A percentile compares a stretch with the other conserved stretches of the same genome.
Evolutionary conservation across 2,888 invertebrate genomes (phyloP).

Genomic region (Parnassius mnemosyne): DNA sequence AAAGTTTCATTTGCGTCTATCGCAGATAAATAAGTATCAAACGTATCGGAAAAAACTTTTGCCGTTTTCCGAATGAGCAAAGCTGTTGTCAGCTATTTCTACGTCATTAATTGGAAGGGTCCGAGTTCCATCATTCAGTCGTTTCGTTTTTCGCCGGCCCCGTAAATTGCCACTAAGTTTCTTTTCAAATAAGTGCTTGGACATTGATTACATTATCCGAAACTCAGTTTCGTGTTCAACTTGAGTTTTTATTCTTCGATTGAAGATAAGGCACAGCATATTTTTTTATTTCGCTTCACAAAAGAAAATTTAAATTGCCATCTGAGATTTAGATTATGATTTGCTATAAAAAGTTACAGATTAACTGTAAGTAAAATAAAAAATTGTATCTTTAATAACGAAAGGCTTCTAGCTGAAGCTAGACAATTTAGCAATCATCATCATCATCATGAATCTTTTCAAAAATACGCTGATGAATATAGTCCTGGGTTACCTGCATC

Average conservation of each 20-base stretch:
- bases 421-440: too few species aligned
- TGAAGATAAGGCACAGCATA: neutral
- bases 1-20: too few species aligned
- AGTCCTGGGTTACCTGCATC: too few species aligned
- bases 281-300: too few species aligned
- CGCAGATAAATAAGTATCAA: neutral
- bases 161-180: constrained; percentile 14
- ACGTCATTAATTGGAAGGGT: neutral
- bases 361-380: too few species aligned
- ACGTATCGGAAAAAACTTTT: neutral
- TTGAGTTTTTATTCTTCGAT: neutral
- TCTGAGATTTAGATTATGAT: too few species aligned
- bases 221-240: constrained; percentile 11
- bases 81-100: neutral
- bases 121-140: neutral
- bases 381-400: too few species aligned
- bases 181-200: constrained; percentile 18
- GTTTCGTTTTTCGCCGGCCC: constrained; percentile 10
- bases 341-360: too few species aligned
- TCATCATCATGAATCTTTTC: too few species aligned
- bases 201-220: constrained; percentile 20
- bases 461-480: too few species aligned
- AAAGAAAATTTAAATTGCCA: too few species aligned
- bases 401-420: too few species aligned
- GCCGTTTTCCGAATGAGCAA: neutral